Evolutionary conservation across 2,797 vertebrate species (phyloP), one percentile per base, ranked within the genome.

Genomic region (Naso thynnoides): DNA sequence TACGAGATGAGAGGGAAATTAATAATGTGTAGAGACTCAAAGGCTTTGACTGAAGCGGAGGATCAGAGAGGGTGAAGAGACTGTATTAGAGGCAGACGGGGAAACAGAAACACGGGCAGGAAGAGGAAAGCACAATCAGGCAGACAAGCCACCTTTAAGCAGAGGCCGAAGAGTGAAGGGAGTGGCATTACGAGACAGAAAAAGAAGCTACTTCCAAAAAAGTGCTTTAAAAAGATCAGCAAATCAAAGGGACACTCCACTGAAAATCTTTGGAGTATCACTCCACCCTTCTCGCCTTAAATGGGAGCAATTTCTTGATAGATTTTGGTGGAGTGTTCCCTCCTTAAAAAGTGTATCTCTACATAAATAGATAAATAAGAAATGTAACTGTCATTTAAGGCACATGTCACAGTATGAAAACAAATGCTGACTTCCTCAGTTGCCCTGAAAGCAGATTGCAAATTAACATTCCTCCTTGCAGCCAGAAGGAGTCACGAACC

Each of bases 1-100:
- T 10, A 57, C n/a, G 52, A 87, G 90, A 93, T 92, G 91, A 93
- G 90, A 91, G 79, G 63, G 86, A 88, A 92, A 93, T 92, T 90
- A 90, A 93, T 94, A 92, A 90, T 83, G 85, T 91, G 86, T 65
- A 60, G 70, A 70, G 82, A 85, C 82, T 84, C 81, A 84, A 79
- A 85, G 76, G 84, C 86, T 91, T 79, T 83, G 86, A 87, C 76
- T 72, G 84, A 89, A 91, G 71, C 87, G 58, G 76, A 84, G 85
- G 84, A 89, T 87, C 80, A 87, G 74, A 29, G 72, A 66, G 59
- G 56, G 70, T 63, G 76, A 62, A 59, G 64, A 73, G 59, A 54
- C 54, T 58, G 39, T 41, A 36, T 81, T 69, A 67, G 78, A 85
- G 61, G 68, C 67, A 70, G 64, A 59, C 33, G 48, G 57, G 47